Evolutionary conservation across 2,888 invertebrate genomes (phyloP).

Genomic region (Frankliniella fusca): DNA sequence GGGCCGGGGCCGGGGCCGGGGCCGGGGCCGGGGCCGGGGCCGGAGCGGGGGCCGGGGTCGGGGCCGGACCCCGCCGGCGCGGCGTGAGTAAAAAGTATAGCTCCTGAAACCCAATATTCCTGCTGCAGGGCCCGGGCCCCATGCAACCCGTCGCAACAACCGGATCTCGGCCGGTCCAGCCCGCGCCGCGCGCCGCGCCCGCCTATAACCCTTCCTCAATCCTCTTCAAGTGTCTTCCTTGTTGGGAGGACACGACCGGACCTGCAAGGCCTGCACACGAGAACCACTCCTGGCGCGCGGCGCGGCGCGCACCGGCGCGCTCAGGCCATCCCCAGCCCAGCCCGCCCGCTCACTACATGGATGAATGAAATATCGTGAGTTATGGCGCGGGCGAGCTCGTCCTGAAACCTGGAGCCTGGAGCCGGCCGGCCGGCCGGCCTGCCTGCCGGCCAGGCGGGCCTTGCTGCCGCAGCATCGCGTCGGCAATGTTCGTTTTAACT

Average conservation of each 20-base stretch:
- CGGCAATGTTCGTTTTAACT: too few relatives aligned
- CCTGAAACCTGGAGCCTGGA: not conserved
- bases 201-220: not conserved
- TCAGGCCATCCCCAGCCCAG: too few relatives aligned
- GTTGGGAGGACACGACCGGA: not conserved
- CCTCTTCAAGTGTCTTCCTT: not conserved
- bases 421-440: too few relatives aligned
- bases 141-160: too few relatives aligned
- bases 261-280: too few relatives aligned
- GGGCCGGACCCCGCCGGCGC: too few relatives aligned
- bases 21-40: too few relatives aligned
- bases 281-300: not conserved
- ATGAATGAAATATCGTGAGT: conserved; percentile 18
- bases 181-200: too few relatives aligned
- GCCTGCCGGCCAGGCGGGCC: not conserved
- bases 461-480: not conserved
- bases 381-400: not conserved
- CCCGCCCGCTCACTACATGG: not conserved
- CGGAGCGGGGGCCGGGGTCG: too few relatives aligned
- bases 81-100: not conserved
- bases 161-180: too few relatives aligned
- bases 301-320: not conserved
- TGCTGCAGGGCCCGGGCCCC: not conserved
- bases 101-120: conserved; percentile 22
- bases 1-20: too few relatives aligned